Base-by-base conservation (phyloP, 2,113 vertebrate genomes). In the Sardina pilchardus region DNA sequence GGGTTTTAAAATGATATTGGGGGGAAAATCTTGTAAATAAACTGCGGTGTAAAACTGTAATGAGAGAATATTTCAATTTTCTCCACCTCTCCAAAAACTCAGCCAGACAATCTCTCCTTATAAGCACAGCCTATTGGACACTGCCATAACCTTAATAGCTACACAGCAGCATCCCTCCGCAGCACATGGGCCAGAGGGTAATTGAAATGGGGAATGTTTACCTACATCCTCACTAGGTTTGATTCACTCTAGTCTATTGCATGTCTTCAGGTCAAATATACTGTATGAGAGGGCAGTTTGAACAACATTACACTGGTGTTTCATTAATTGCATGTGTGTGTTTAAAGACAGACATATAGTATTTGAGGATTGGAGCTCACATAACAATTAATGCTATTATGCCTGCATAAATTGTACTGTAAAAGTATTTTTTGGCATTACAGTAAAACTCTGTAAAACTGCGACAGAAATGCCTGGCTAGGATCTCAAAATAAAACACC, bases 1-100 rank as follows among this genome's bases (percentile, higher is more conserved):
- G 90, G 88, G 91, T 92, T 91, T 93, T 90, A 93, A 71, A 85
- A 34, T 80, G 71, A 85, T 75, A 75, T 71, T 34, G 16, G 78
- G 26, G 71, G 71, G 34, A 5, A 36, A 16, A 36, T 36, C 71
- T 34, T 78, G 71, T 78, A 78, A 78, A 78, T 78, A 78, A 78
- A 36, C 71, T 78, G 17, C 16, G 71, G 71, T 78, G 71, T 78
- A 36, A 78, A 78, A 9, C 71, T 78, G 71, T 78, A 78, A 78
- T 78, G 71, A 34, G 71, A 78, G 71, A 78, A 78, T 17, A 78
- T 78, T 78, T 78, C 34, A 78, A 78, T 78, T 78, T 78, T 78
- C 71, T 78, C 12, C 34, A 17, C 59, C 36, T 53, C 12, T 36
- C 82, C 82, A 34, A 80, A 50, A 19, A 30, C 4, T 75, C 36